Base-by-base conservation (phyloP, 92 coral and sea anemone genomes). In the Epizoanthus illoricatus region DNA sequence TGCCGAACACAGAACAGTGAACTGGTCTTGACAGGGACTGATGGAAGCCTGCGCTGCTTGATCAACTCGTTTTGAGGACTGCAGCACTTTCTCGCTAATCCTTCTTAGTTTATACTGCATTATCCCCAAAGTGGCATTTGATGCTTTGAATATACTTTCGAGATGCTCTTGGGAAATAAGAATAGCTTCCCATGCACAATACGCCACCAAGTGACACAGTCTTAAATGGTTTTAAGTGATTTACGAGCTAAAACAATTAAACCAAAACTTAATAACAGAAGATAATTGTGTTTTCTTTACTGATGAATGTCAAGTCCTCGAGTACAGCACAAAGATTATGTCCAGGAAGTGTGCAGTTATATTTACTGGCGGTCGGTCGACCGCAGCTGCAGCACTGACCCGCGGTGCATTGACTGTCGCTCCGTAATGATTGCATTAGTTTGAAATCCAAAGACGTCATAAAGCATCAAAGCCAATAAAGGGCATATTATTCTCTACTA, bases 161-260 rank as follows among this genome's bases (percentile, higher is more conserved):
- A 62, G 41, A 78, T 63, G 58, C 71, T 78, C 82, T 78, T 78
- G 42, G 82, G 82, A 78, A 78, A 78, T 63, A 45, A 40, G 9
- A 63, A 42, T 57, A 63, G 6, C 69, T 12, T 78, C 17, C 69
- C 23, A 42, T 58, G 65, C 23, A 59, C 81, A 75, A 75, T 75
- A 57, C 69, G 2, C 36, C 12, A 18, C 17, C 39, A 17, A 15
- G 17, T 57, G 49, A 16, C 11, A 21, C 19, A 63, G 13, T 19
- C 40, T 63, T 20, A 47, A 42, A 54, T 40, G 60, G 12, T 78
- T 63, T 39, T 39, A 68, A 68, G 73, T 39, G 73, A 68, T 68
- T 68, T 68, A 68, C 45, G 42, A 78, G 19, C 67, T 16, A n/a
- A 43, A 19, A 76, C 42, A 40, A 36, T 43, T 63, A 61, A 4